These are phyloP conservation scores for Pluvianellus socialis DNA, from an alignment of 2,113 vertebrate species.

Conservation along the genomic window DNA sequence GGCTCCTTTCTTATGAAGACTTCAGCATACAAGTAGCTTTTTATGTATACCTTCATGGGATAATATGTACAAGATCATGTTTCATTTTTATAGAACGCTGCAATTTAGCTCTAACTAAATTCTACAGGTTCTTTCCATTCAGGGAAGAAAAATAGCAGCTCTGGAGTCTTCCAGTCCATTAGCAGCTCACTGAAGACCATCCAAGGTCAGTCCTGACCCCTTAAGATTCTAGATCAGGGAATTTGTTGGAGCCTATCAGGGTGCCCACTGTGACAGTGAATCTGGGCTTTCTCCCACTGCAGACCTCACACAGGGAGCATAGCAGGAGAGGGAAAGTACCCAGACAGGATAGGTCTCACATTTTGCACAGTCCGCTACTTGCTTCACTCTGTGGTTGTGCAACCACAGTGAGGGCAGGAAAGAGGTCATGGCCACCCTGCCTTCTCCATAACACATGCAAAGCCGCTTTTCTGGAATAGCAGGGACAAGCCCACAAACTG, in stretches of 20 bases:
- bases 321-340: background rate
- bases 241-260: background rate
- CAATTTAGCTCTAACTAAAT: background rate
- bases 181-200: background rate
- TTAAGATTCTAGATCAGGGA: background rate
- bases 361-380: background rate
- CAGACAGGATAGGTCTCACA: rapidly evolving
- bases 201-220: background rate
- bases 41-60: background rate
- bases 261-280: background rate
- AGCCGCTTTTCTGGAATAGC: background rate
- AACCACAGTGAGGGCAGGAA: rapidly evolving
- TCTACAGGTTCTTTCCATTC: background rate
- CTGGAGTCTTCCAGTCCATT: background rate
- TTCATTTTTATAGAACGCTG: conserved; percentile 2
- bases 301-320: background rate
- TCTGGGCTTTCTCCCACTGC: background rate
- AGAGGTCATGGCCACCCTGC: background rate
- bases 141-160: background rate
- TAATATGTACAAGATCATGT: background rate
- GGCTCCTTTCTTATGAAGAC: background rate
- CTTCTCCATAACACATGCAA: background rate
- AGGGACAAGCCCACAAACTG: background rate
- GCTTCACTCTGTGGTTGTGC: background rate
- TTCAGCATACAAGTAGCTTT: background rate